Percentiles rank a stretch among this genome's conserved stretches.
Conservation (phyloP, 2,888 invertebrate species). For the Xylota segnis region DNA sequence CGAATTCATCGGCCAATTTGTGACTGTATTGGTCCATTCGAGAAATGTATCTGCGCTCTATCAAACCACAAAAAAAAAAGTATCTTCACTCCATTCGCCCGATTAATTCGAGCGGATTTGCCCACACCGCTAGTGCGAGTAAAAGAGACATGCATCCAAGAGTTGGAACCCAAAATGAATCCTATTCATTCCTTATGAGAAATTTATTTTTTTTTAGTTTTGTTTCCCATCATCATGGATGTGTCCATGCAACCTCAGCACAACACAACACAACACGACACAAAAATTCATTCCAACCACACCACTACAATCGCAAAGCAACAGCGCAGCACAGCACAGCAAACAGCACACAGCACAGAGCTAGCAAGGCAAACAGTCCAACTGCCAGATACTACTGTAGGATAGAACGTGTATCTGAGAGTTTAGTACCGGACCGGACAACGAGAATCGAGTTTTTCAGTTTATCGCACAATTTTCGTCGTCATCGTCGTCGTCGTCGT, state of each 20-base stretch:
- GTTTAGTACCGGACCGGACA: slow-evolving; percentile 60
- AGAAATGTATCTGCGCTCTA: slow-evolving; percentile 76
- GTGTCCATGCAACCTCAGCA: slow-evolving; percentile 45
- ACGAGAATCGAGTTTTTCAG: slow-evolving; percentile 73
- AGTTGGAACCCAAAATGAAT: slow-evolving; percentile 64
- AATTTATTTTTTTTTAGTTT: not conserved
- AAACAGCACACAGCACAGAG: slow-evolving; percentile 65
- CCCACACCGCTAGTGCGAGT: slow-evolving; percentile 17
- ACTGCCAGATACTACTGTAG: slow-evolving; percentile 34
- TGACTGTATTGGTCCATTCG: slow-evolving; percentile 43
- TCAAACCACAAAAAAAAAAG: slow-evolving; percentile 64
- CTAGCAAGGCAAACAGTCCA: slow-evolving; percentile 7
- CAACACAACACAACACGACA: slow-evolving; percentile 75
- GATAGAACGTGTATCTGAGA: slow-evolving; percentile 74
- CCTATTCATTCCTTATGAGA: slow-evolving; percentile 56
- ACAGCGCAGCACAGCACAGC: slow-evolving; percentile 66
- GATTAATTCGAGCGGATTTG: slow-evolving; percentile 54
- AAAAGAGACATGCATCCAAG: slow-evolving; percentile 45
- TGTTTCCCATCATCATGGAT: slow-evolving; percentile 58
- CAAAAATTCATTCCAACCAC: slow-evolving; percentile 51
- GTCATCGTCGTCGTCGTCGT: slow-evolving; percentile 67
- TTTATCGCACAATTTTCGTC: slow-evolving; percentile 73
- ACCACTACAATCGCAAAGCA: slow-evolving; percentile 57
- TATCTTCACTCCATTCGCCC: slow-evolving; percentile 70
- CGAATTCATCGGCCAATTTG: slow-evolving; percentile 60